Base-by-base conservation (phyloP, 2,797 vertebrate species). In the Melanotaenia pygmaea region DNA sequence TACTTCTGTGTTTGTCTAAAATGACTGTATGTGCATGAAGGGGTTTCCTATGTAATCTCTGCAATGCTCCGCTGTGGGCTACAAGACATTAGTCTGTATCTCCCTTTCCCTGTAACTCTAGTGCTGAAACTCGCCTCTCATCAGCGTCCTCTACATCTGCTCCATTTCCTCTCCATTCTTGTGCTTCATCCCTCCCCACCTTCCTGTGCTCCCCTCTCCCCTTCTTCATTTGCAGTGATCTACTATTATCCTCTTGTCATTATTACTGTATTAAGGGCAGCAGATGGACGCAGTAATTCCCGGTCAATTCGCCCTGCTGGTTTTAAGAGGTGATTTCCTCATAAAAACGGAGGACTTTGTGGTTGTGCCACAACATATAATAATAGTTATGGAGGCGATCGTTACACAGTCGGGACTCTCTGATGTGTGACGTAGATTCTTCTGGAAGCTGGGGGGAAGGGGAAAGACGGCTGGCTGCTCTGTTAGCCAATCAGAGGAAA, bases 401-500 rank as follows among this genome's bases (percentile, higher is more conserved):
- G 70, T 76, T 81, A 65, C 80, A 80, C 71, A 86, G 86, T 82
- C 66, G 81, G 77, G 81, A 86, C 82, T 88, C 73, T 88, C 75
- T 85, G 77, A 74, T 76, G 85, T 84, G 70, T 90, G 88, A 92
- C 85, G 82, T 89, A 73, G 79, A 87, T 77, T 74, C 58, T 89
- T 90, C 88, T 89, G 88, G 87, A 91, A 89, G 90, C 74, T 87
- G 83, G 76, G 85, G 81, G 86, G 80, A 73, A 30, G 73, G 88
- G 85, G 81, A 61, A 53, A 67, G 60, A 68, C 74, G 72, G 83
- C 79, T 75, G 66, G 79, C 62, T 79, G 76, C 73, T 78, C 64
- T 38, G 58, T 77, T 43, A n/a, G 76, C 93, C 94, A 94, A 94
- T 94, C 82, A 76, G 75, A 84, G 62, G 53, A 37, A 64, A 80